Base-by-base conservation (phyloP, 2,113 vertebrate species). In the Labeo rohita region DNA sequence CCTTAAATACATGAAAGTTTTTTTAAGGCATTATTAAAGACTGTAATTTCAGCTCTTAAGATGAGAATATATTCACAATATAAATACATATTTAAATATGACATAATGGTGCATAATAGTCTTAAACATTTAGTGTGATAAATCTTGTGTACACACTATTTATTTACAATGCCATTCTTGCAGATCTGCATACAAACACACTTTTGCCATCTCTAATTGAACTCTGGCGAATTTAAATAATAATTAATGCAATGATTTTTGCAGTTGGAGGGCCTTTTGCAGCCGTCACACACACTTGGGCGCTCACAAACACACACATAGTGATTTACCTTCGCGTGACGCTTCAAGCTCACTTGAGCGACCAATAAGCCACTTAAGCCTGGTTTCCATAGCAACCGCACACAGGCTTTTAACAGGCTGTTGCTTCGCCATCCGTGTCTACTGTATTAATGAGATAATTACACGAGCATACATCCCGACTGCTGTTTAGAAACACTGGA, bases 381-480 rank as follows among this genome's bases (percentile, higher is more conserved):
- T 84, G 18, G 89, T 90, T 87, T 80, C 91, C 89, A 92, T 91
- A 85, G 83, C 56, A 90, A 86, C 89, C 75, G 87, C 90, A 91
- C 91, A 92, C 79, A 85, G 76, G 47, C 68, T 59, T 85, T 83
- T 83, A 75, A 59, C 23, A 56, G 72, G 84, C 80, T 88, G 84
- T 85, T 86, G 79, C 73, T 59, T 85, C 68, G 59, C 65, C 74
- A 88, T 87, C 78, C 72, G 84, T 81, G 84, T 86, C 89, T 90
- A 85, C 86, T 86, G 83, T 89, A 87, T 92, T 92, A 90, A 91
- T 89, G 89, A 92, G 85, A 86, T 86, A 88, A 92, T 90, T 90
- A 89, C 89, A 87, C 83, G 61, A 75, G 84, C 87, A 88, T 85
- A 89, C 86, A 88, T 84, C 70, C 87, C 47, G 18, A 49, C 86